Conservation (phyloP, 2,113 vertebrate genomes). For the Corythornis cristatus region DNA sequence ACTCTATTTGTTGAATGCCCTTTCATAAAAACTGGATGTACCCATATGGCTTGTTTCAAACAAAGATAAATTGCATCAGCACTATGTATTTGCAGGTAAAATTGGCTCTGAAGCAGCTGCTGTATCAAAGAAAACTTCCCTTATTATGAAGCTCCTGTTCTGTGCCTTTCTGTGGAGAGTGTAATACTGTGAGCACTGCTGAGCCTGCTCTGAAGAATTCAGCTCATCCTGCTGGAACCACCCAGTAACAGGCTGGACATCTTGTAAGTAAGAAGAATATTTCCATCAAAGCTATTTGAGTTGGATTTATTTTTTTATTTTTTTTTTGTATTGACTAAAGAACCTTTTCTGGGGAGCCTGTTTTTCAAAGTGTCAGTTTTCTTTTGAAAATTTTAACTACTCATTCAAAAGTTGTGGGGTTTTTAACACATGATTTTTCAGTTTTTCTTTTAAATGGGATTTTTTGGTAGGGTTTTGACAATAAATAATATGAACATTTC, state of each 20-base stretch:
- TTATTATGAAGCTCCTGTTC: neutral
- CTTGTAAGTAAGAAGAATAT: neutral
- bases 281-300: neutral
- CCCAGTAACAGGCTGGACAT: neutral
- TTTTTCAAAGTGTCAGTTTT: neutral
- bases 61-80: neutral
- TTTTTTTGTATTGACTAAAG: neutral
- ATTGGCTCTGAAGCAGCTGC: neutral
- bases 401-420: rapidly evolving
- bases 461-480: neutral
- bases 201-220: neutral
- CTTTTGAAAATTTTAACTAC: neutral
- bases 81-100: neutral
- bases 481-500: neutral
- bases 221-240: neutral
- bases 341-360: neutral
- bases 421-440: neutral
- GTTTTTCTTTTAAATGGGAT: neutral
- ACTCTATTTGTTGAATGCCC: neutral
- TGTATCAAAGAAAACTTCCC: neutral
- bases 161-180: neutral
- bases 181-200: neutral
- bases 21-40: conserved; percentile 10
- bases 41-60: neutral
- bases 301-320: neutral